phyloP scores from a whole-genome alignment of 2,797 vertebrate genomes.

The Enteromius radiatus region DNA sequence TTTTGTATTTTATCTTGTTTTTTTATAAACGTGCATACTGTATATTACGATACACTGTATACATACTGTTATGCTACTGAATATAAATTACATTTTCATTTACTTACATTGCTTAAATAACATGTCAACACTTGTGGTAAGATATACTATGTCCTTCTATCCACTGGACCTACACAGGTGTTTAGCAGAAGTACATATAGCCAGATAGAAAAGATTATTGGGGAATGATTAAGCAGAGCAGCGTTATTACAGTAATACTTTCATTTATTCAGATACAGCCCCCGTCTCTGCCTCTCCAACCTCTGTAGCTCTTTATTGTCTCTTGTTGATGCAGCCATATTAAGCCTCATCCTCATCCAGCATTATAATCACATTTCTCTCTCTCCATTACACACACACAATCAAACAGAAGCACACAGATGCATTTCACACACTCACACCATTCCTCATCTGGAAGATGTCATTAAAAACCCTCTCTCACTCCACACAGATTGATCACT shows the following conservation, averaged over 20 bases:
- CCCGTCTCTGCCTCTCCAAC: constrained; percentile 11
- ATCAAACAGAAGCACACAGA: constrained; percentile 37
- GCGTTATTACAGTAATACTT: constrained; percentile 33
- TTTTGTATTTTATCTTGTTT: background rate
- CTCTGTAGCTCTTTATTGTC: constrained; percentile 46
- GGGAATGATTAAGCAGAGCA: constrained; percentile 30
- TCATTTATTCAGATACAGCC: constrained; percentile 25
- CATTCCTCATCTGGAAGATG: constrained; percentile 38
- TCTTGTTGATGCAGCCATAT: constrained; percentile 47
- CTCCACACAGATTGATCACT: constrained; percentile 35
- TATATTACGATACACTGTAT: background rate
- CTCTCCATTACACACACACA: constrained; percentile 24
- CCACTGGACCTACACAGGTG: background rate
- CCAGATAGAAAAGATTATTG: constrained; percentile 8
- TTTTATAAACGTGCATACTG: background rate
- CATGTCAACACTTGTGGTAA: background rate
- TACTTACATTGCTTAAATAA: background rate
- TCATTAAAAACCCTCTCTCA: constrained; percentile 44
- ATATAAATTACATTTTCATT: background rate
- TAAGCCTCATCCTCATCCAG: constrained; percentile 46
- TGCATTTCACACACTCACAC: constrained; percentile 17
- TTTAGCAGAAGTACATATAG: background rate
- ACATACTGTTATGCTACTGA: background rate
- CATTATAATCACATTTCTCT: constrained; percentile 50
- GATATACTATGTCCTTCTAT: background rate